Conservation (phyloP, 1,140 invertebrate species). For the Magallana angulata region DNA sequence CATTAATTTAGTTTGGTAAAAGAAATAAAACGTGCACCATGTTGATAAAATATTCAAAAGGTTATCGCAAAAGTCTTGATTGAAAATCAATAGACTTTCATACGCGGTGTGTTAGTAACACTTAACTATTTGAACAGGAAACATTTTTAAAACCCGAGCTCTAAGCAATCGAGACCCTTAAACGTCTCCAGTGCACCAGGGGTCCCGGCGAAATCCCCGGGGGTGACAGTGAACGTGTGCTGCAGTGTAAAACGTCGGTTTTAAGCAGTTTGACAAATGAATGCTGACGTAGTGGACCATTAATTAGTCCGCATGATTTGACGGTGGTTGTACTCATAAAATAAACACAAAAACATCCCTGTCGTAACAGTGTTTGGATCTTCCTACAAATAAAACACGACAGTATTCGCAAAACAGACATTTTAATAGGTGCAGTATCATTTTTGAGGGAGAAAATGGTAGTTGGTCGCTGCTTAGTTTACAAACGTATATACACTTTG, state of each 20-base stretch:
- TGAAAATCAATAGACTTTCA: not conserved
- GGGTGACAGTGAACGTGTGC: not conserved
- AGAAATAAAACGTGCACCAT: not conserved
- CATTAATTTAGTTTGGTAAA: not conserved
- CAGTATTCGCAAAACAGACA: no score
- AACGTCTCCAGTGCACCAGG: not conserved
- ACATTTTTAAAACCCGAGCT: not conserved
- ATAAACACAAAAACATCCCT: not conserved
- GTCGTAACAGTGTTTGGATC: not conserved
- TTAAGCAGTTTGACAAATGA: slow-evolving; percentile 1
- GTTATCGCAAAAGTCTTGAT: slow-evolving; percentile 30
- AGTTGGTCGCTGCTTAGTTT: no score
- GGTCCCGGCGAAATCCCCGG: not conserved
- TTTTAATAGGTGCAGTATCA: no score
- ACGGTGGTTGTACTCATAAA: not conserved
- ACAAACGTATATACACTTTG: no score
- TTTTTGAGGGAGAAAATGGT: no score
- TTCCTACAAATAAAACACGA: not conserved
- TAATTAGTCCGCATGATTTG: not conserved
- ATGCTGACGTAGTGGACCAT: not conserved
- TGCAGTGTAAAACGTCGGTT: slow-evolving; percentile 18
- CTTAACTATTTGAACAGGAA: slow-evolving; percentile 9
- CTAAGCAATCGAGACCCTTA: not conserved
- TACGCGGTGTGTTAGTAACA: not conserved
- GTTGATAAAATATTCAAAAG: slow-evolving; percentile 39